Evolutionary conservation across 1,140 invertebrate genomes (phyloP).

Genomic region (Belonocnema kinseyi): DNA sequence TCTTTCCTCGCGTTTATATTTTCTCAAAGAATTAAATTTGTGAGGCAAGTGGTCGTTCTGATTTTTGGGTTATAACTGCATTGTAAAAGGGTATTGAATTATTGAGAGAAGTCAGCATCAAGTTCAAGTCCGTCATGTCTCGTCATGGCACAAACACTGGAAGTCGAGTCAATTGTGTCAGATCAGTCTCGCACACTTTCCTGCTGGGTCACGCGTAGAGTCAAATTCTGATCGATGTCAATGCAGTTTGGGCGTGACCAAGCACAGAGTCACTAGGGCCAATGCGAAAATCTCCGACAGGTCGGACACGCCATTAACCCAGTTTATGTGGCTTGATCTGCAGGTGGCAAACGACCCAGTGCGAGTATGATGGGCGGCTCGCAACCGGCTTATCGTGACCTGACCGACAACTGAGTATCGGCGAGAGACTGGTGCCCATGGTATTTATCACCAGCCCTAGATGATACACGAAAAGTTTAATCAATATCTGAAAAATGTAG

Average conservation of each 20-base stretch:
- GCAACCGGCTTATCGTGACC: conserved; percentile 71
- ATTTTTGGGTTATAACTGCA: conserved; percentile 46
- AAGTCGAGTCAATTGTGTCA: conserved; percentile 70
- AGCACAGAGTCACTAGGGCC: conserved; percentile 74
- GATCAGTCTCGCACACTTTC: conserved; percentile 71
- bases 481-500: conserved; percentile 60
- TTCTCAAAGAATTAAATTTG: too few species aligned
- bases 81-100: conserved; percentile 46
- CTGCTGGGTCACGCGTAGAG: conserved; percentile 75
- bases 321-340: conserved; percentile 77
- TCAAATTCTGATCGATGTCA: conserved; percentile 68
- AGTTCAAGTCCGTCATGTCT: conserved; percentile 66
- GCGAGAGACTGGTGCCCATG: conserved; percentile 75
- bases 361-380: conserved; percentile 71
- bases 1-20: too few species aligned
- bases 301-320: conserved; percentile 75
- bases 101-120: conserved; percentile 64
- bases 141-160: conserved; percentile 70
- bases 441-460: conserved; percentile 77
- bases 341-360: conserved; percentile 75
- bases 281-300: conserved; percentile 67
- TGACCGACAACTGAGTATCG: conserved; percentile 73
- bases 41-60: conserved; percentile 22
- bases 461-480: conserved; percentile 66
- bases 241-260: conserved; percentile 73